Base-by-base conservation (phyloP, 2,797 vertebrate species). In the Amphiprion clarkii region DNA sequence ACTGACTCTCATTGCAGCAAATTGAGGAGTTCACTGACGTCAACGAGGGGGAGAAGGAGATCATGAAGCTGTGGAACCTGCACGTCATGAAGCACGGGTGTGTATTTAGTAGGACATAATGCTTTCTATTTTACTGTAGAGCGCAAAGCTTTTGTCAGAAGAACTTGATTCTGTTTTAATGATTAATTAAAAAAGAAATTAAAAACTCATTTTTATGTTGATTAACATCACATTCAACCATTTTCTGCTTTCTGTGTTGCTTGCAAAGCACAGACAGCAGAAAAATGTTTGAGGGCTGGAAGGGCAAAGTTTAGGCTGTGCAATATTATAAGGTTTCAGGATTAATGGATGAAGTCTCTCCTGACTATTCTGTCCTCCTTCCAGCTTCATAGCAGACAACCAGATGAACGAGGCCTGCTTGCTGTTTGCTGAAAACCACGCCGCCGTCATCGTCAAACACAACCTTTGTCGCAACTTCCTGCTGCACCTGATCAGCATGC, bases 41-140 rank as follows among this genome's bases (percentile, higher is more conserved):
- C 76, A 99, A 99, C 74, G 98, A 99, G 93, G 98, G 98, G 19
- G 98, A 99, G 91, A 99, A 99, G 84, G 97, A 99, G 95, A 97
- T 99, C 73, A 99, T 99, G 98, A 99, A 99, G 93, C 93, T 99
- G 61, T 99, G 98, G 98, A 99, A 99, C 93, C 96, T 99, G 72
- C 97, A 99, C 59, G 96, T 99, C 89, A 99, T 99, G 98, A 98
- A 99, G 91, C 94, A 96, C 61, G 97, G 98, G 98, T 99, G 92
- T 2, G 94, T 81, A 42, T 63, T 13, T 17, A 23, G 53, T 2
- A 10, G 31, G 44, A 46, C 16, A 19, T 9, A 8, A 31, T 14
- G 13, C 7, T 51, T 51, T 51, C 11, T 11, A 10, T 39, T 19
- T 16, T 3, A 3, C 19, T 49, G 7, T 9, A 49, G 19, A 9